Conservation (phyloP, 2,113 vertebrate species). For the Grammomys surdaster region DNA sequence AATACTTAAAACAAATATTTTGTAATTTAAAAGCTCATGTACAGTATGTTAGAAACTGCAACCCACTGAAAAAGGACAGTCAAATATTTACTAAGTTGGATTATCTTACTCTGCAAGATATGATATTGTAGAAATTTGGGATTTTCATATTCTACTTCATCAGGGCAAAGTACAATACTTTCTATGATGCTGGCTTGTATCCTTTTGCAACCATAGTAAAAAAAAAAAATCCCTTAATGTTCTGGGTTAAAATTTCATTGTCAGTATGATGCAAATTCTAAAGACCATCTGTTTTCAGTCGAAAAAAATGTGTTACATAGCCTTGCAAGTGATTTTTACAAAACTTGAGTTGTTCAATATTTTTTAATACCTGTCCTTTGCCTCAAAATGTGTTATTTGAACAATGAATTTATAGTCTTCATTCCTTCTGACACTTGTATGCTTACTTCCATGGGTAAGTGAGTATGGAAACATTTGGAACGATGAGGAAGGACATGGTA, state of each 20-base stretch:
- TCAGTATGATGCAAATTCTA: conserved; percentile 64
- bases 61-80: conserved; percentile 40
- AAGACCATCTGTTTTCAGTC: conserved; percentile 72
- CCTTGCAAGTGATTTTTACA: conserved; percentile 64
- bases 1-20: conserved; percentile 36
- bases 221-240: conserved; percentile 58
- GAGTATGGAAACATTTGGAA: conserved; percentile 12
- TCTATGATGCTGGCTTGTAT: conserved; percentile 58
- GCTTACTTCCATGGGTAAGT: neutral
- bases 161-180: conserved; percentile 45
- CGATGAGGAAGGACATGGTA: conserved; percentile 18
- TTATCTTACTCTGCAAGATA: conserved; percentile 44
- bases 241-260: conserved; percentile 67
- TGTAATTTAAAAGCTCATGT: conserved; percentile 35
- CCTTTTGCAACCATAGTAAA: conserved; percentile 47
- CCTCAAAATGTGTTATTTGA: conserved; percentile 4
- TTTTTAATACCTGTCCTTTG: conserved; percentile 58
- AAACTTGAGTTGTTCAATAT: conserved; percentile 57
- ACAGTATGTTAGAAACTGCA: conserved; percentile 11
- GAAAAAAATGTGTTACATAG: conserved; percentile 60
- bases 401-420: conserved; percentile 19
- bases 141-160: conserved; percentile 67
- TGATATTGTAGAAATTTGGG: conserved; percentile 48
- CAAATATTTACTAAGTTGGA: conserved; percentile 45
- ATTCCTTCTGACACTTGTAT: neutral